phyloP scores from a whole-genome alignment of 2,113 vertebrate genomes.

The Elephantulus edwardii region DNA sequence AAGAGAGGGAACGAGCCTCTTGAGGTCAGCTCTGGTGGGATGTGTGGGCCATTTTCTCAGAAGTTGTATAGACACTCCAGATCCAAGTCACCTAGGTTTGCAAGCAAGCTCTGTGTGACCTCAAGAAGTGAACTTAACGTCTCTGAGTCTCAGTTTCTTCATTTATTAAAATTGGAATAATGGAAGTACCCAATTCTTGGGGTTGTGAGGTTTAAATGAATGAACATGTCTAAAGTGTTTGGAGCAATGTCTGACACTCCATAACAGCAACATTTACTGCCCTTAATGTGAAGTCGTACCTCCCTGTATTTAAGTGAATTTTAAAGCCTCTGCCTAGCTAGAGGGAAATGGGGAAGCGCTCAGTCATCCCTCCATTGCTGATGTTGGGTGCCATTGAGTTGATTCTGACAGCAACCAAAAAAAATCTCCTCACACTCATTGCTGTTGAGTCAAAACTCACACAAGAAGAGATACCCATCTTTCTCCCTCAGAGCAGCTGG shows the following conservation, averaged over 20 bases:
- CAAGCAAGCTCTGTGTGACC: not conserved
- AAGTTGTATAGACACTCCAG: not conserved
- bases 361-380: not conserved
- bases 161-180: not conserved
- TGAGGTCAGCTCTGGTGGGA: not conserved
- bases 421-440: no score
- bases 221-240: not conserved
- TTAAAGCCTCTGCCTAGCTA: fast-evolving
- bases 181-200: not conserved
- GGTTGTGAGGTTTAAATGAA: not conserved
- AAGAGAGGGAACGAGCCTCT: not conserved
- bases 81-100: not conserved
- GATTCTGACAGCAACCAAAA: no score
- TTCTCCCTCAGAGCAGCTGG: no score
- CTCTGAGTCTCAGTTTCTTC: not conserved
- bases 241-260: not conserved
- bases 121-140: not conserved
- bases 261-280: no score
- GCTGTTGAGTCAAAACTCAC: no score
- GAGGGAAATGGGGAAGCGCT: not conserved
- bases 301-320: fast-evolving
- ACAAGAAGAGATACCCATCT: no score
- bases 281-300: not conserved
- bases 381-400: no score
- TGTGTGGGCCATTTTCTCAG: fast-evolving